Base-by-base conservation (phyloP, 2,888 invertebrate genomes). In the Trachelus stipa region DNA sequence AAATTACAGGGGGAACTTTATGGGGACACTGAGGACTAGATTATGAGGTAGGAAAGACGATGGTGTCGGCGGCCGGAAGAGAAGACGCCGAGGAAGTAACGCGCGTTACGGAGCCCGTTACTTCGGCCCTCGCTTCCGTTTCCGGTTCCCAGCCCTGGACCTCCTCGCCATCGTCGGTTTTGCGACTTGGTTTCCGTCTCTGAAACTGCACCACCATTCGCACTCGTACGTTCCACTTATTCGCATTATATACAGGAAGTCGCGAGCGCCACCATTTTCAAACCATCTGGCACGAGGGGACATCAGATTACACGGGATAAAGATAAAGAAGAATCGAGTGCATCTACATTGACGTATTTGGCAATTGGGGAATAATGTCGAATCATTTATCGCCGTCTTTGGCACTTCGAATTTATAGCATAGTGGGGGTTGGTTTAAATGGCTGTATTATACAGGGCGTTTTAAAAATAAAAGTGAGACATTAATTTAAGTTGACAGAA, bases 31-130 rank as follows among this genome's bases (percentile, higher is more conserved):
- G 56, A 56, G 12, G 78, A 69, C 73, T 77, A 79, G 71, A 75
- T 86, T 87, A 86, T 84, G 84, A 85, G 77, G 83, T 78, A 76
- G 87, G 87, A 81, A 87, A 88, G 77, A 86, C 83, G 83, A 87
- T 85, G 82, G 87, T 83, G 81, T 87, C 87, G 80, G 85, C 82
- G 80, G 84, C 83, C 82, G 56, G 56, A 56, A 56, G 56, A 23
- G 56, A 56, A 56, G 56, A 56, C 56, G 56, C 9, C 23, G 56
- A 56, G 56, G 56, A 56, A 56, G 56, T 56, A 56, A 56, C 56
- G 56, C 56, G 56, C 56, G 56, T 56, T 23, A 56, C 6, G 56
- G 56, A 56, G 56, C 56, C 56, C 56, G 73, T 79, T 74, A 76
- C 77, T 75, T 73, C 81, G 9, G 81, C 81, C 40, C 76, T 81